A percentile compares a stretch with the other conserved stretches of the same genome.
Conservation (phyloP, 2,113 vertebrate genomes). For the Rhizomys pruinosus region DNA sequence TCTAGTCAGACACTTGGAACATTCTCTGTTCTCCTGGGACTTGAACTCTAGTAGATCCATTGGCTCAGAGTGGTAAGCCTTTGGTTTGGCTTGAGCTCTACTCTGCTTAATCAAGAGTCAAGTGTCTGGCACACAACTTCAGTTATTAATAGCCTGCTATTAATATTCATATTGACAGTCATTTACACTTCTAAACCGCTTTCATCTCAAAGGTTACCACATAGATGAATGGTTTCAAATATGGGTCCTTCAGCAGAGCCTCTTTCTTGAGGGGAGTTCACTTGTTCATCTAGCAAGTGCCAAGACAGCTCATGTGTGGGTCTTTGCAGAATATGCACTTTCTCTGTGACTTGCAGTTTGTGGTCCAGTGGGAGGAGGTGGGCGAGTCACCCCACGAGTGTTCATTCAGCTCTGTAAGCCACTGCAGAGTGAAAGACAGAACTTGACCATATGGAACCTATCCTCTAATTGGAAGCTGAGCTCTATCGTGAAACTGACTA, state of each 20-base stretch:
- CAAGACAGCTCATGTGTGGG: not conserved
- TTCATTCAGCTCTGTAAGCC: not conserved
- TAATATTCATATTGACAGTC: conserved; percentile 70
- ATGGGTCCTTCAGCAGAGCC: not conserved
- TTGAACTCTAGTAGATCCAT: not conserved
- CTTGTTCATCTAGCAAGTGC: not conserved
- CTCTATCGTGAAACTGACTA: not conserved
- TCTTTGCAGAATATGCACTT: not conserved
- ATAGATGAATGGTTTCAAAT: conserved; percentile 10
- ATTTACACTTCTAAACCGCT: conserved; percentile 69
- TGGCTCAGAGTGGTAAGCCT: not conserved
- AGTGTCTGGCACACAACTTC: conserved; percentile 65
- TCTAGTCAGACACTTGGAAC: not conserved
- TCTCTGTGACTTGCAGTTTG: not conserved
- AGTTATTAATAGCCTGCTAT: conserved; percentile 67
- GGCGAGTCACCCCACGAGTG: accelerated
- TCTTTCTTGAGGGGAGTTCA: not conserved
- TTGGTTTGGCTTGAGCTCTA: conserved; percentile 31
- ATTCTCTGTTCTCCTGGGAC: not conserved
- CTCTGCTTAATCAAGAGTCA: conserved; percentile 70
- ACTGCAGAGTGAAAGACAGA: not conserved
- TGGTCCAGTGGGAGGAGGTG: not conserved
- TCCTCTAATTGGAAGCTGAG: not conserved
- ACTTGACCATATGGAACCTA: not conserved
- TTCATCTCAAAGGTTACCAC: conserved; percentile 57